Evolutionary conservation across 2,797 vertebrate genomes (phyloP).

Genomic region (Scyliorhinus canicula): DNA sequence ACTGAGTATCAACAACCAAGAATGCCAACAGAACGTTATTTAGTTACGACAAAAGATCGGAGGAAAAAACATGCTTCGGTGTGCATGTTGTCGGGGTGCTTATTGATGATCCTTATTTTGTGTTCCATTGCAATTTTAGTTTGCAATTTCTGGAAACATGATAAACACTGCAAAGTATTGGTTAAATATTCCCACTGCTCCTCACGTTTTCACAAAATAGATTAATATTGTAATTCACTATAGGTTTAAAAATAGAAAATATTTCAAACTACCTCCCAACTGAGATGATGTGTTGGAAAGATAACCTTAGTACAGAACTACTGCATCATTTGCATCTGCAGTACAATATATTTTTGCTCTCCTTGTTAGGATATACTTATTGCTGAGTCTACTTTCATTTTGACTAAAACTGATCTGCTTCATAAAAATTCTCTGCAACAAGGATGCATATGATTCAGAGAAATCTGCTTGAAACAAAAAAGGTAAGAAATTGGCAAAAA

Average conservation of each 20-base stretch:
- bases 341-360: background rate
- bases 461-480: slow-evolving; percentile 23
- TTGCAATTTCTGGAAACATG: background rate
- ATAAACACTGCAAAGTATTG: background rate
- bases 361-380: slow-evolving; percentile 29
- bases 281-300: background rate
- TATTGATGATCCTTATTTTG: background rate
- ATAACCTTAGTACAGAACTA: background rate
- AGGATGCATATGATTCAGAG: background rate
- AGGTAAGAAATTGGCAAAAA: slow-evolving; percentile 15
- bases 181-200: background rate
- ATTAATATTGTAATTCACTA: background rate
- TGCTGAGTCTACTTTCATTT: slow-evolving; percentile 33
- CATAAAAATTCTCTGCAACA: slow-evolving; percentile 33
- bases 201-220: background rate
- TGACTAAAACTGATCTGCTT: slow-evolving; percentile 22
- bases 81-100: background rate
- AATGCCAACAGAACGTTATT: background rate
- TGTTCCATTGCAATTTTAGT: background rate
- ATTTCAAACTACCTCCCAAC: background rate
- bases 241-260: background rate
- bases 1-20: slow-evolving; percentile 42
- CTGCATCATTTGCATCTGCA: slow-evolving; percentile 15
- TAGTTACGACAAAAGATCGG: background rate
- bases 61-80: background rate